Percentiles rank a stretch among this genome's conserved stretches.
phyloP scores from a whole-genome alignment of 2,888 invertebrate genomes.

The Andrena marginata region DNA sequence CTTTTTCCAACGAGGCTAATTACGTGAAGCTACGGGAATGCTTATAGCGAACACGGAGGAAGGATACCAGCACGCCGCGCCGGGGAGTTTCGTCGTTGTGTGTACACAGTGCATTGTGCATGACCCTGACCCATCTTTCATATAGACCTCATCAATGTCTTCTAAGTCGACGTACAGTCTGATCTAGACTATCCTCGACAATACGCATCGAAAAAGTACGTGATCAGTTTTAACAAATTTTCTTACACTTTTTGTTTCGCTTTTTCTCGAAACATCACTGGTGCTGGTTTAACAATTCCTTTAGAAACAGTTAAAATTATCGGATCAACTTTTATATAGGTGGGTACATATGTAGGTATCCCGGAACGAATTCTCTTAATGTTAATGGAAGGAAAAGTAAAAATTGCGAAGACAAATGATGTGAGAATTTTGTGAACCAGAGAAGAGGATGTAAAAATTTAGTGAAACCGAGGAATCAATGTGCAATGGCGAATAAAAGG shows the following conservation, averaged over 20 bases:
- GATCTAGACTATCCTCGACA: slow-evolving; percentile 59
- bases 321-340: no score
- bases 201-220: slow-evolving; percentile 49
- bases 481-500: slow-evolving; percentile 1
- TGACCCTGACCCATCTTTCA: slow-evolving; percentile 82
- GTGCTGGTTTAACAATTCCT: no score
- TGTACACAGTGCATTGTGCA: slow-evolving; percentile 78
- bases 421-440: no score
- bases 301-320: no score
- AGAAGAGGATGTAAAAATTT: not conserved
- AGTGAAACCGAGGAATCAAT: not conserved
- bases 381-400: no score
- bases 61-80: slow-evolving; percentile 6
- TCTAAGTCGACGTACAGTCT: slow-evolving; percentile 79
- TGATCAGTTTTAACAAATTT: slow-evolving; percentile 49
- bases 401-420: no score
- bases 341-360: no score
- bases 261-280: not conserved
- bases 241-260: slow-evolving; percentile 10
- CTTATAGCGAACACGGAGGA: slow-evolving; percentile 12
- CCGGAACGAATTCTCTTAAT: no score
- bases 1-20: not conserved
- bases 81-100: slow-evolving; percentile 72
- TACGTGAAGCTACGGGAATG: not conserved
- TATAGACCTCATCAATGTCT: slow-evolving; percentile 80